These are phyloP conservation scores for Dromococcyx pavoninus DNA, from an alignment of 2,797 vertebrate species.

Conservation along the genomic window DNA sequence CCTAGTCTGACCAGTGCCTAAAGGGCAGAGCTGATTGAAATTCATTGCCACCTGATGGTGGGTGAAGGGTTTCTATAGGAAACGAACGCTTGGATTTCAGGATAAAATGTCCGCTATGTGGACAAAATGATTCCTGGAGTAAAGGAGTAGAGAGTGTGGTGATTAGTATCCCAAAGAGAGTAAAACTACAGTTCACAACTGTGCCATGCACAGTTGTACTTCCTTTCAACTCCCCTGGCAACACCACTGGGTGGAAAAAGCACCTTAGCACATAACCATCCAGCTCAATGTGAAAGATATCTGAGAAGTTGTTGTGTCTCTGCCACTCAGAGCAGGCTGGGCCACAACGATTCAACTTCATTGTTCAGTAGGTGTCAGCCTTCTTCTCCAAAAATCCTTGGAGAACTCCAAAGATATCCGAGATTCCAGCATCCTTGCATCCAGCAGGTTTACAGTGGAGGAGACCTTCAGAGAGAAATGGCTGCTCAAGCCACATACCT, in stretches of 20 bases:
- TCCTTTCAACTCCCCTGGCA: background rate
- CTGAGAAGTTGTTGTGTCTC: background rate
- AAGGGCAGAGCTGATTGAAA: background rate
- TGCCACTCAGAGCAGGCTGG: background rate
- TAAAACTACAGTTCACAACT: background rate
- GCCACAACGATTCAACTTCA: background rate
- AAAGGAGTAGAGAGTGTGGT: background rate
- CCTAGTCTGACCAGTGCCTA: background rate
- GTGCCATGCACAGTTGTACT: background rate
- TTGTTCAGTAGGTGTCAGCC: background rate
- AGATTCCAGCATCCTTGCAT: background rate
- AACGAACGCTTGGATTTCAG: background rate
- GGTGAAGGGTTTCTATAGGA: background rate
- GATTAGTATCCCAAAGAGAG: background rate
- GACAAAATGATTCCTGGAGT: background rate
- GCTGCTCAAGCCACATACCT: background rate
- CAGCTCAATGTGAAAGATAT: background rate
- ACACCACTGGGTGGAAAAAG: background rate
- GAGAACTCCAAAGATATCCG: background rate
- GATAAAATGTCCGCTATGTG: background rate
- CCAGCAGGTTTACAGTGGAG: background rate
- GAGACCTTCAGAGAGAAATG: background rate
- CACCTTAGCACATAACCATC: rapidly evolving
- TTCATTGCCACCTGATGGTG: background rate
- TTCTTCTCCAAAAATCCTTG: background rate